A percentile compares a stretch with the other conserved stretches of the same genome.
These are phyloP conservation scores for Melipona quadrifasciata DNA, from an alignment of 1,140 invertebrate genomes.

Conservation along the genomic window DNA sequence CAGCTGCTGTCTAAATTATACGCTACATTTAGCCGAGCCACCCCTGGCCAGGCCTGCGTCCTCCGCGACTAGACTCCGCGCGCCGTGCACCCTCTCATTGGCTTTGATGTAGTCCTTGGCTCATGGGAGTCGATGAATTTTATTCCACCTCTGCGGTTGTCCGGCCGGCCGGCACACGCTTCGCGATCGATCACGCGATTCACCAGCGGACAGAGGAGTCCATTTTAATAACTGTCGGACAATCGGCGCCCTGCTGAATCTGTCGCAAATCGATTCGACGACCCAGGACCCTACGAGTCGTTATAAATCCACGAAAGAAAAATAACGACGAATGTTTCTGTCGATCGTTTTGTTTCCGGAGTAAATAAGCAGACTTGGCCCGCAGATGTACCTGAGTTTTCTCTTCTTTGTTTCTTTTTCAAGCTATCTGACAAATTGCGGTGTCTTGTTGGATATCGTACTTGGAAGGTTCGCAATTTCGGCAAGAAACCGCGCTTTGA, in stretches of 20 bases:
- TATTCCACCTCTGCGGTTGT: conserved; percentile 71
- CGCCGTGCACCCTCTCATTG: conserved; percentile 36
- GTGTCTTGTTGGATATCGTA: no score
- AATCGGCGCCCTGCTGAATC: not conserved
- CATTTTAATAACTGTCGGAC: conserved; percentile 42
- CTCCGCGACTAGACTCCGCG: conserved; percentile 44
- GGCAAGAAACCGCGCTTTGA: no score
- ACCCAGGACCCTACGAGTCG: not conserved
- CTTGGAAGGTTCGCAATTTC: not conserved
- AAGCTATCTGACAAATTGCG: no score
- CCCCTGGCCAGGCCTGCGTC: conserved; percentile 60
- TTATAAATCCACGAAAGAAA: no score
- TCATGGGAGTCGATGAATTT: conserved; percentile 70
- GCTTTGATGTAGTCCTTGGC: conserved; percentile 74
- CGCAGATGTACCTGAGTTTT: no score
- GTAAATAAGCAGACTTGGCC: no score
- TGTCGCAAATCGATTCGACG: not conserved
- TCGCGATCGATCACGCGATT: conserved; percentile 48
- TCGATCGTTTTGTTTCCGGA: no score
- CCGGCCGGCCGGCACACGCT: conserved; percentile 32
- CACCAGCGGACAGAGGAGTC: not conserved
- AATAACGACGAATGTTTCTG: no score
- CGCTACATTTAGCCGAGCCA: conserved; percentile 76
- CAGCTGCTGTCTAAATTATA: conserved; percentile 79
- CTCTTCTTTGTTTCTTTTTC: no score